Evolutionary conservation across 2,888 invertebrate species (phyloP), one percentile per base, ranked within the genome.

Genomic region (Drosophila tripunctata): DNA sequence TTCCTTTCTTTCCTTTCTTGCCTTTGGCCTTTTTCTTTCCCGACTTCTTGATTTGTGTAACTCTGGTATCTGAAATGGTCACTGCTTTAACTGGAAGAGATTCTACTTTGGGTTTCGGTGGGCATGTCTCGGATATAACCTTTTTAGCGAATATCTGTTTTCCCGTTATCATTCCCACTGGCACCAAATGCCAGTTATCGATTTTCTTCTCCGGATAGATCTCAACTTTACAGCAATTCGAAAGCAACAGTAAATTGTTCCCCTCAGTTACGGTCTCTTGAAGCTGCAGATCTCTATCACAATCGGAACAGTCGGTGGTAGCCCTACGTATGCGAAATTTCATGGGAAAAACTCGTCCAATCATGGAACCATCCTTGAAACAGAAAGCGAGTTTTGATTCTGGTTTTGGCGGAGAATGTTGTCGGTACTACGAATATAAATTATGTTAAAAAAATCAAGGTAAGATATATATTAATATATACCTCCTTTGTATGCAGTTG

Each of bases 191-290:
- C 87, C 72, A 61, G 2, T 55, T 60, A 0, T 79, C 76, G 0
- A 86, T 36, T 27, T 58, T 67, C 6, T 47, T 14, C 7, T 55
- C 52, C 0, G 67, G 48, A 45, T 75, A 67, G 2, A 83, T 51
- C 14, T 66, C 43, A 0, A 83, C 60, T 2, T 50, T 50, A 19
- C 80, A 80, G 43, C 80, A 86, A 40, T 69, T 66, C 3, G 76
- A 64, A 2, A 80, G 30, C 2, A 80, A 38, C 8, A 80, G 15
- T 0, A 86, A 15, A 31, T 67, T 67, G 0, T 38, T 30, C 4
- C 21, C 55, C 19, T 47, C 67, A 2, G 83, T 58, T 4, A 86
- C 40, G 0, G 77, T 58, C 50, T 80, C 57, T 0, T 54, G 63
- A 0, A 50, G 4, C 19, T 24, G 56, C 0, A 72, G 43, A 2